A percentile compares a stretch with the other conserved stretches of the same genome.
phyloP scores from a whole-genome alignment of 2,113 vertebrate genomes.

The Phylloscopus trochilus region DNA sequence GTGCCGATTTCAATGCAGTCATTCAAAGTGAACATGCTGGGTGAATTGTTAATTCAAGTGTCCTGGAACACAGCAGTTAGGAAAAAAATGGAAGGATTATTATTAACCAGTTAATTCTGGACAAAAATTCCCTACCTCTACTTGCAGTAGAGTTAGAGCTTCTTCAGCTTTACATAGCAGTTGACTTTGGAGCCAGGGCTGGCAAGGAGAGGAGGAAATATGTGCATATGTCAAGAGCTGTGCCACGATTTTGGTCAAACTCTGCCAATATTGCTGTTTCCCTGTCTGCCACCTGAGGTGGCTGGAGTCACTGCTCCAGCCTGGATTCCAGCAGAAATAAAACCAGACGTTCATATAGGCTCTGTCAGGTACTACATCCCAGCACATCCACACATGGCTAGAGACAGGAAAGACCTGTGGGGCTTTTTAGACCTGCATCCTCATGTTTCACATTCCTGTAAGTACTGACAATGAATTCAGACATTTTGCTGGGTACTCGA shows the following conservation, averaged over 20 bases:
- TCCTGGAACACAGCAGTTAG: constrained; percentile 39
- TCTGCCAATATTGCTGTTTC: background rate
- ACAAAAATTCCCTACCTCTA: background rate
- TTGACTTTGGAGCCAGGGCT: background rate
- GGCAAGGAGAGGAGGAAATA: background rate
- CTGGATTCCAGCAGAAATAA: background rate
- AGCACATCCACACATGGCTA: background rate
- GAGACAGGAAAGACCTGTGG: background rate
- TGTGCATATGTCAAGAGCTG: background rate
- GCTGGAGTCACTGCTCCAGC: background rate
- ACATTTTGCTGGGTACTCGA: background rate
- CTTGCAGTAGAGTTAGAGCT: background rate
- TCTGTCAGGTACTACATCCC: background rate
- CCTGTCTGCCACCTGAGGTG: background rate
- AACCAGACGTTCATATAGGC: rapidly evolving
- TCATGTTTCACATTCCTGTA: background rate
- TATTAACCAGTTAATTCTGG: constrained; percentile 58
- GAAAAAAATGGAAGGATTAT: constrained; percentile 54
- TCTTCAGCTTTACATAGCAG: background rate
- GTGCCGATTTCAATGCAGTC: constrained; percentile 68
- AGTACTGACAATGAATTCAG: background rate
- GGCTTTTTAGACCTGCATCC: background rate
- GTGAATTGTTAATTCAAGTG: constrained; percentile 69
- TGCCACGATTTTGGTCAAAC: background rate
- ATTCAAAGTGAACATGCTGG: constrained; percentile 66